phyloP scores from a whole-genome alignment of 2,797 vertebrate genomes.

The Chromobotia macracanthus region DNA sequence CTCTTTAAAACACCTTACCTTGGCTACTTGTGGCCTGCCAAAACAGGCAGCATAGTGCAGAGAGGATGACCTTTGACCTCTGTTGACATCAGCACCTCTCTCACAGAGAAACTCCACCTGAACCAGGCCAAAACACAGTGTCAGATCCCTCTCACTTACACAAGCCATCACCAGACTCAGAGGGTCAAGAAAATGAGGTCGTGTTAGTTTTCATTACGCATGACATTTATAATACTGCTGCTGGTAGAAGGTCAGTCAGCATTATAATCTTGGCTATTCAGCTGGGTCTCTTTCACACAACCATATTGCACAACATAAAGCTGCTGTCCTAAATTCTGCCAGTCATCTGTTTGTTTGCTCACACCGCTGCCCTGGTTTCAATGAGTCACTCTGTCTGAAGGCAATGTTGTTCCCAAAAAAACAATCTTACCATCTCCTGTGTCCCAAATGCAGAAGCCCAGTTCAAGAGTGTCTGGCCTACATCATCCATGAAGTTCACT shows the following conservation, averaged over 20 bases:
- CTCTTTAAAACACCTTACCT: constrained; percentile 74
- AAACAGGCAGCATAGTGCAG: constrained; percentile 99
- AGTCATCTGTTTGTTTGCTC: constrained; percentile 1
- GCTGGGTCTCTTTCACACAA: neutral
- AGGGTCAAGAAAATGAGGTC: constrained; percentile 26
- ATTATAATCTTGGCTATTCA: constrained; percentile 18
- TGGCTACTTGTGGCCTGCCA: constrained; percentile 97
- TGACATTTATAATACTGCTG: neutral
- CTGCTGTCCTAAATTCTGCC: constrained; percentile 3
- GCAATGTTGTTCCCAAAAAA: neutral
- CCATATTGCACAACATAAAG: constrained; percentile 17
- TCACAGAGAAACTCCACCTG: constrained; percentile 99
- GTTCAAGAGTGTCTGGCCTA: constrained; percentile 96
- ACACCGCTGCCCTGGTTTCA: neutral
- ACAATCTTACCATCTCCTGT: constrained; percentile 93
- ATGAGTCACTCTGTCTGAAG: constrained; percentile 9
- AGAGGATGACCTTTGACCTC: constrained; percentile 97
- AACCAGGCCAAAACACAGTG: constrained; percentile 50
- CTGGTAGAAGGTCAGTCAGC: neutral
- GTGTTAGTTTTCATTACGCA: constrained; percentile 24
- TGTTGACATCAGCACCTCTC: constrained; percentile 96
- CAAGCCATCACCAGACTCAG: constrained; percentile 9
- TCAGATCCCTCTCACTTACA: constrained; percentile 7
- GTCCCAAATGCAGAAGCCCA: constrained; percentile 99
- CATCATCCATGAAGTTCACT: constrained; percentile 99